Evolutionary conservation across 2,888 invertebrate genomes (phyloP), one percentile per base, ranked within the genome.

Genomic region (Trissonchulus sp.): DNA sequence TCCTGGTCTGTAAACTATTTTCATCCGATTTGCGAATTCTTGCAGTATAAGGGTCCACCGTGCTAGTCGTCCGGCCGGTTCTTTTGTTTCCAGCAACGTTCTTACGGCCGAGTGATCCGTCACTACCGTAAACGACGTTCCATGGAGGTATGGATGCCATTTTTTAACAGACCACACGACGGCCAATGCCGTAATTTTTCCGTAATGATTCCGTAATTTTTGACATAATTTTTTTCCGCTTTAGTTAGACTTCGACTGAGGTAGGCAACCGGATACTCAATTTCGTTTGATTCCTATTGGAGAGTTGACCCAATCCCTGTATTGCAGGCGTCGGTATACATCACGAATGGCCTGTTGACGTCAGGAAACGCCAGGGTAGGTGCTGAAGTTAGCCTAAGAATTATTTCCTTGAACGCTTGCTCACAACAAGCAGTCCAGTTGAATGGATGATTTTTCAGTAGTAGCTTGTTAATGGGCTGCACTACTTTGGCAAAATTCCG

Each of bases 181-280:
- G 28, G 77, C 76, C 2, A 78, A 37, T 3, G 74, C 72, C 71
- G 78, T 75, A 63, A 72, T 30, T 37, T 78, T 68, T 1, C 72
- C 76, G 0, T 75, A 69, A 0, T 62, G 72, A 48, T 78, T 78
- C 30, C 78, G 78, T 30, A 18, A 35, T 37, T n/a, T n/a, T n/a
- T n/a, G 23, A n/a, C 72, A 77, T 2, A 77, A 69, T 62, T 74
- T 77, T 34, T 76, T 76, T 0, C 78, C 73, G 0, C 71, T 72
- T n/a, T n/a, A n/a, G n/a, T n/a, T n/a, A n/a, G n/a, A n/a, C n/a
- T n/a, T n/a, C n/a, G n/a, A n/a, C n/a, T n/a, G n/a, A n/a, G n/a
- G n/a, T n/a, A n/a, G n/a, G n/a, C n/a, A n/a, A n/a, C n/a, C n/a
- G n/a, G n/a, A 15, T 68, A 63, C 30, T 73, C 72, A 18, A 37